Evolutionary conservation across 2,113 vertebrate species (phyloP).

Genomic region (Phoenicopterus ruber): DNA sequence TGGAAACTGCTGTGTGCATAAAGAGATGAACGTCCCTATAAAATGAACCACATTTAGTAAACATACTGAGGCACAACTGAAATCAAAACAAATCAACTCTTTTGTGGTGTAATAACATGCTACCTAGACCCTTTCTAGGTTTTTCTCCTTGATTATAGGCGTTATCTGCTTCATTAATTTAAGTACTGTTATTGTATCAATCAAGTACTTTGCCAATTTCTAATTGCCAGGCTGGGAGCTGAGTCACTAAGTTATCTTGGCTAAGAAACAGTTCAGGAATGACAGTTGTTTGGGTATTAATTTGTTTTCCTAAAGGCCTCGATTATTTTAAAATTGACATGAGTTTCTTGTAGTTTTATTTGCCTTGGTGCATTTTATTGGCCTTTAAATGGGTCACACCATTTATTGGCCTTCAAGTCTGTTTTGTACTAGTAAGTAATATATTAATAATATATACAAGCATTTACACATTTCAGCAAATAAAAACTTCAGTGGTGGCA

Average conservation of each 20-base stretch:
- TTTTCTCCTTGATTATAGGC: conserved; percentile 9
- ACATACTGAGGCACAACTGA: background rate
- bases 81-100: conserved; percentile 21
- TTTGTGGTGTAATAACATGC: background rate
- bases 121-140: background rate
- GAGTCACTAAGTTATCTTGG: conserved; percentile 3
- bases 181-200: conserved; percentile 9
- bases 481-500: background rate
- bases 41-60: background rate
- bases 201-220: conserved; percentile 2
- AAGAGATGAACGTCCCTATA: background rate
- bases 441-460: background rate
- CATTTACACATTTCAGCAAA: background rate
- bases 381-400: background rate
- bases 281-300: background rate
- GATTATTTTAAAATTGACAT: background rate
- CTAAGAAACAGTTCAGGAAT: background rate
- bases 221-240: conserved; percentile 20
- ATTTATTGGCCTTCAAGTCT: background rate
- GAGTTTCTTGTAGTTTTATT: background rate
- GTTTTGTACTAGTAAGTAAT: background rate
- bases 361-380: background rate
- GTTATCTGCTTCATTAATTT: conserved; percentile 28
- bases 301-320: conserved; percentile 10
- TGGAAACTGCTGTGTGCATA: background rate